Evolutionary conservation across 1,140 invertebrate genomes (phyloP).

Genomic region (Mycetomoellerius zeteki): DNA sequence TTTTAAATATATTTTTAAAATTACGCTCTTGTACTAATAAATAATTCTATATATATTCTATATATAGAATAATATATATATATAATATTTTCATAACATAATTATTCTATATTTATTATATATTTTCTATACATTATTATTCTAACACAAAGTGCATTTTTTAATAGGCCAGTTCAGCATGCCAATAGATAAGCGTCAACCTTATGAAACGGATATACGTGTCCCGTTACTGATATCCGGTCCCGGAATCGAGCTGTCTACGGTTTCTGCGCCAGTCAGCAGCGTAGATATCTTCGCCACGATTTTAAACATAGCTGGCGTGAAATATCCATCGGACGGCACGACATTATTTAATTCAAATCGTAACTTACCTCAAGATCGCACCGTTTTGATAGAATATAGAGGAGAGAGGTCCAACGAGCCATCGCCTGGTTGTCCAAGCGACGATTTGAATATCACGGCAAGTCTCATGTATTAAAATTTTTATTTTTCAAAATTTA

Average conservation of each 20-base stretch:
- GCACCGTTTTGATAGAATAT: slow-evolving; percentile 92
- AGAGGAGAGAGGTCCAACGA: slow-evolving; percentile 90
- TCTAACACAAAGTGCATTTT: not conserved
- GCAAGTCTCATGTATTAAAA: slow-evolving; percentile 83
- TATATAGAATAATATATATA: too few relatives aligned
- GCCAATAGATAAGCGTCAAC: slow-evolving; percentile 95
- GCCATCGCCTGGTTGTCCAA: slow-evolving; percentile 88
- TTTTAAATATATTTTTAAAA: too few relatives aligned
- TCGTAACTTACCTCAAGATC: slow-evolving; percentile 76
- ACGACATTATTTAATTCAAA: slow-evolving; percentile 80
- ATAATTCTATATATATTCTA: slow-evolving; percentile 12
- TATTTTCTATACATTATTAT: not conserved
- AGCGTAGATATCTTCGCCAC: slow-evolving; percentile 95
- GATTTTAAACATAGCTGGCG: slow-evolving; percentile 90
- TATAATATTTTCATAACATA: too few relatives aligned
- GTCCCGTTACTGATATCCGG: slow-evolving; percentile 94
- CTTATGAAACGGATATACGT: slow-evolving; percentile 95
- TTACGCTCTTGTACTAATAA: too few relatives aligned
- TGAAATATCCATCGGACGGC: slow-evolving; percentile 84
- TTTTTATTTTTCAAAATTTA: not conserved
- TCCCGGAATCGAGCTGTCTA: slow-evolving; percentile 88
- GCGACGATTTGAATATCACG: slow-evolving; percentile 87
- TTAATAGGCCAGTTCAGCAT: slow-evolving; percentile 93
- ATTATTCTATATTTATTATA: slow-evolving; percentile 11
- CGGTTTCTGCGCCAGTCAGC: slow-evolving; percentile 88